These are phyloP conservation scores for Helogale parvula DNA, from an alignment of 2,113 vertebrate genomes.

Conservation along the genomic window DNA sequence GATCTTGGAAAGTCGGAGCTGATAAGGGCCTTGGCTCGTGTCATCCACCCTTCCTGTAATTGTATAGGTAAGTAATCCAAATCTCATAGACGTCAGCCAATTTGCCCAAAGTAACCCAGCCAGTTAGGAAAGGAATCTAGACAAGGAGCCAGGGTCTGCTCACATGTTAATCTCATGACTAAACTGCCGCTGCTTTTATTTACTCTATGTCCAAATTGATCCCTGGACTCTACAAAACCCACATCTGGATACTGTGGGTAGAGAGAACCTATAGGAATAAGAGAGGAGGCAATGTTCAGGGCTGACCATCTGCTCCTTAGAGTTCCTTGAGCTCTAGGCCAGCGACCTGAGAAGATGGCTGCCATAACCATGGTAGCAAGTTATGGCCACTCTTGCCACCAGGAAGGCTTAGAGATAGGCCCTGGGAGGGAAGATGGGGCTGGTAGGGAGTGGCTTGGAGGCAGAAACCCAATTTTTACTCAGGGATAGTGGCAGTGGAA, in stretches of 20 bases:
- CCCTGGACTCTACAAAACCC: not conserved
- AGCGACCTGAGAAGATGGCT: not conserved
- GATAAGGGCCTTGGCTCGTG: not conserved
- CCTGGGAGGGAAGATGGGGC: not conserved
- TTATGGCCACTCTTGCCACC: not conserved
- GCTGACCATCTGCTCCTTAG: not conserved
- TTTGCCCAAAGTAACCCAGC: not conserved
- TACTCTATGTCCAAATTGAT: not conserved
- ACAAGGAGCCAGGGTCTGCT: not conserved
- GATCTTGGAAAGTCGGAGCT: not conserved
- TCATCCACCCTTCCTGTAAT: not conserved
- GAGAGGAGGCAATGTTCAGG: not conserved
- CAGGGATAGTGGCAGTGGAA: not conserved
- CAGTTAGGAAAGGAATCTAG: not conserved
- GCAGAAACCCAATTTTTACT: not conserved
- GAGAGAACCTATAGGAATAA: not conserved
- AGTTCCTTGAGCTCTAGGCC: not conserved
- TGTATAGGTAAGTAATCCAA: not conserved
- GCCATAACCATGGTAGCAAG: not conserved
- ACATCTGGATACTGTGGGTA: not conserved
- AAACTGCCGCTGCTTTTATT: not conserved
- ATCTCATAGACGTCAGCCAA: not conserved
- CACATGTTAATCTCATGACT: not conserved
- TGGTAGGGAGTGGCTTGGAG: not conserved
- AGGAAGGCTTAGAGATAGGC: not conserved